A percentile compares a stretch with the other conserved stretches of the same genome.
phyloP scores from a whole-genome alignment of 2,797 vertebrate species.

The Sorex maritimensis region DNA sequence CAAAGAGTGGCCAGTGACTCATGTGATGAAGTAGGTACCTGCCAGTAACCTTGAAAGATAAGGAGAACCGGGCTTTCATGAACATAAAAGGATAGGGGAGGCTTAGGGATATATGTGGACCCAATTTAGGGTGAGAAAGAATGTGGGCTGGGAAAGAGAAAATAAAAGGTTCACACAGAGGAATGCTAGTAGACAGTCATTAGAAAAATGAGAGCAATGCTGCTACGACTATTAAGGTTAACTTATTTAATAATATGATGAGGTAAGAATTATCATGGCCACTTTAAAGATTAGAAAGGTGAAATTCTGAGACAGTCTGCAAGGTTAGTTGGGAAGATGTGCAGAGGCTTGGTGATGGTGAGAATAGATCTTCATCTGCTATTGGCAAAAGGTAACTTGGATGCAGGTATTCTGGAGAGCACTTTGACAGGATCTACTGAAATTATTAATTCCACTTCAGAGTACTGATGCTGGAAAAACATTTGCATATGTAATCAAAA shows the following conservation, averaged over 20 bases:
- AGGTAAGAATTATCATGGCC: background rate
- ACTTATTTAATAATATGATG: background rate
- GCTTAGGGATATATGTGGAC: background rate
- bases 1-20: background rate
- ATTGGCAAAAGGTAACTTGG: background rate
- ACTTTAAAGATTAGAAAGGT: constrained; percentile 17
- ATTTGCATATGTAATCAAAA: background rate
- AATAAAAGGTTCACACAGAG: background rate
- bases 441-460: background rate
- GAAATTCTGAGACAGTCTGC: background rate
- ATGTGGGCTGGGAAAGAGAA: background rate
- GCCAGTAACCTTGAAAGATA: background rate
- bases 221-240: background rate
- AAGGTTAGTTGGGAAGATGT: background rate
- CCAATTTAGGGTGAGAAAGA: background rate
- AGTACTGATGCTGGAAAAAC: background rate
- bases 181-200: background rate
- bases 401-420: background rate
- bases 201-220: background rate
- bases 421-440: background rate
- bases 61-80: background rate
- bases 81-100: background rate
- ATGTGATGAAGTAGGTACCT: background rate
- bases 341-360: background rate
- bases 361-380: accelerated